Percentiles rank a stretch among this genome's conserved stretches.
Evolutionary conservation across 2,113 vertebrate genomes (phyloP).

Genomic region (Abramis brama): DNA sequence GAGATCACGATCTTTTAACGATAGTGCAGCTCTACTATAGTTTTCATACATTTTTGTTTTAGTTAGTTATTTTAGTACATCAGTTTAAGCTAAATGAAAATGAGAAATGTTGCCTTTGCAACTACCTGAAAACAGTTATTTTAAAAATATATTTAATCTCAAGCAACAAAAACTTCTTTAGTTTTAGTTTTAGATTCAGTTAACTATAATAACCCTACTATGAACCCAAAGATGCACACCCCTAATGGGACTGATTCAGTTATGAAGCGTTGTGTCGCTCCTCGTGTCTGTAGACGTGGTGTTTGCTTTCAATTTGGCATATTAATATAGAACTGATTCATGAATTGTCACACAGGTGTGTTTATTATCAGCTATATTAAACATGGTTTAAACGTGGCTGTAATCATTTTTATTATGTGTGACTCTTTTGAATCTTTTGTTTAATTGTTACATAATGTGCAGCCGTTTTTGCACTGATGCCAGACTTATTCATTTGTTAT

Average conservation of each 20-base stretch:
- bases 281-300: background rate
- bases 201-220: too few species aligned
- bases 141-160: too few species aligned
- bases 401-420: background rate
- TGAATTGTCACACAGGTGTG: background rate
- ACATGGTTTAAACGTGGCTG: background rate
- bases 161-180: too few species aligned
- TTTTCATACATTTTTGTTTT: too few species aligned
- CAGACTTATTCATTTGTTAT: conserved; percentile 14
- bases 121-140: too few species aligned
- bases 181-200: too few species aligned
- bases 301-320: background rate
- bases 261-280: background rate
- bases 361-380: background rate
- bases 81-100: too few species aligned
- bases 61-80: too few species aligned
- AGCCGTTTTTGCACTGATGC: background rate
- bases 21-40: too few species aligned
- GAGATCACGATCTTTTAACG: too few species aligned
- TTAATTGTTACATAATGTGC: background rate
- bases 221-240: background rate
- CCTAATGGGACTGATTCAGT: background rate
- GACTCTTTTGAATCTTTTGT: background rate
- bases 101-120: too few species aligned
- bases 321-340: background rate